A percentile compares a stretch with the other conserved stretches of the same genome.
These are phyloP conservation scores for Cynoglossus semilaevis DNA, from an alignment of 2,113 vertebrate genomes.

Conservation along the genomic window DNA sequence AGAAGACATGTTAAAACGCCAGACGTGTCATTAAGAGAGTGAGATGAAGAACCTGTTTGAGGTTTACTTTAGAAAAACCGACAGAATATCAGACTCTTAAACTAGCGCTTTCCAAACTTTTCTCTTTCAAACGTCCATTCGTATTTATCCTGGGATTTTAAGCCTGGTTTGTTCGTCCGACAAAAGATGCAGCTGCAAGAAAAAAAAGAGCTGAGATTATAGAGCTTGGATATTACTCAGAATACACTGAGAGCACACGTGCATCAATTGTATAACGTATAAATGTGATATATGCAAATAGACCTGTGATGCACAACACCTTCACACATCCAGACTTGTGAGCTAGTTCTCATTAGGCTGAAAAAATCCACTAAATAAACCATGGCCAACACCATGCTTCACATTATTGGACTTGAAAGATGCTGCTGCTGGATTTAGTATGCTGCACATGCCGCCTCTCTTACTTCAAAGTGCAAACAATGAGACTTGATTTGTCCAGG, in stretches of 20 bases:
- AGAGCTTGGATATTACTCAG: conserved; percentile 37
- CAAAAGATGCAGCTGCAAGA: conserved; percentile 52
- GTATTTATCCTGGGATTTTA: conserved; percentile 49
- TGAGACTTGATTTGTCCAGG: conserved; percentile 44
- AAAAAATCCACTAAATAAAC: conserved; percentile 53
- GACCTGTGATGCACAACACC: conserved; percentile 1
- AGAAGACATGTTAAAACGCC: conserved; percentile 53
- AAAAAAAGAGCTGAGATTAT: conserved; percentile 67
- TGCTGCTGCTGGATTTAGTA: conserved; percentile 44
- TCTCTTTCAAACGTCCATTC: conserved; percentile 7
- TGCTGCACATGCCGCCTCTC: conserved; percentile 46
- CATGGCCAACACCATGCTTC: conserved; percentile 41
- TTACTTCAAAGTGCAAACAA: conserved; percentile 55
- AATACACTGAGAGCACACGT: conserved; percentile 53
- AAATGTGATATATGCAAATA: conserved; percentile 13
- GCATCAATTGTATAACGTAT: conserved; percentile 22
- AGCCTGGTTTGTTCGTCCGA: conserved; percentile 51
- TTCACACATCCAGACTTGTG: conserved; percentile 2
- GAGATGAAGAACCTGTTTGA: conserved; percentile 61
- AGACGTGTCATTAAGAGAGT: conserved; percentile 49
- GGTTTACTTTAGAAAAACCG: background rate
- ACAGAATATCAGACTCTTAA: too few relatives aligned
- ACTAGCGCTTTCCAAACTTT: conserved; percentile 11
- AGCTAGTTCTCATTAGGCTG: conserved; percentile 39
- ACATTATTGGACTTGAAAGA: conserved; percentile 59